Percentiles rank a stretch among this genome's conserved stretches.
Conservation (phyloP, 2,797 vertebrate species). For the Octomys mimax region DNA sequence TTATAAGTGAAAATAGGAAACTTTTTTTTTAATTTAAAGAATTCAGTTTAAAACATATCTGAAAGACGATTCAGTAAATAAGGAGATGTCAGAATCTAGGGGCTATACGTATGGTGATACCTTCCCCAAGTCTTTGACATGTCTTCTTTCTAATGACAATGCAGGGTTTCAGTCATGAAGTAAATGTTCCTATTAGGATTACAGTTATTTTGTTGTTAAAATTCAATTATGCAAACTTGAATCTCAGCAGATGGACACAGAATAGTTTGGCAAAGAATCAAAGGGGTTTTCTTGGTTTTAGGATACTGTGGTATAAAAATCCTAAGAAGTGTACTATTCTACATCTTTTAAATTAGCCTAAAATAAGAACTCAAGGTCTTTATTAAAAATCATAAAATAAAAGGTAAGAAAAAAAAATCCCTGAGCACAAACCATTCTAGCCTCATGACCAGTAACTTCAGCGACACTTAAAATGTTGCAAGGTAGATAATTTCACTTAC, state of each 20-base stretch:
- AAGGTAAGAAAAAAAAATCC: background rate
- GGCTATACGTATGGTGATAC: background rate
- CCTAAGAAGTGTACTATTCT: slow-evolving; percentile 57
- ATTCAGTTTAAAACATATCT: slow-evolving; percentile 3
- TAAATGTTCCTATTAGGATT: slow-evolving; percentile 58
- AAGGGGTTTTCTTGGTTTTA: slow-evolving; percentile 69
- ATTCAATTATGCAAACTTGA: slow-evolving; percentile 65
- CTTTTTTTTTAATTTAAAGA: slow-evolving; percentile 27
- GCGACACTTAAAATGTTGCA: background rate
- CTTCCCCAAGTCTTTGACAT: slow-evolving; percentile 29
- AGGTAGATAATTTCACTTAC: background rate
- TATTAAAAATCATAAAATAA: background rate
- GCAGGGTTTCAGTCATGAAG: slow-evolving; percentile 53
- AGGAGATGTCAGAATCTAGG: background rate
- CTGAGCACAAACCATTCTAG: background rate
- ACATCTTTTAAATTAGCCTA: slow-evolving; percentile 34
- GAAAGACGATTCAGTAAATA: background rate
- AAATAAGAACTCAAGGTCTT: slow-evolving; percentile 54
- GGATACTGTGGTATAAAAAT: slow-evolving; percentile 56
- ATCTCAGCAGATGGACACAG: slow-evolving; percentile 70
- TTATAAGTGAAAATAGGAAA: slow-evolving; percentile 21
- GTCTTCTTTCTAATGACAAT: background rate
- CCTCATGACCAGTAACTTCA: background rate
- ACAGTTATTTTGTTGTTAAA: slow-evolving; percentile 47
- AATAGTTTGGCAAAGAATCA: slow-evolving; percentile 76